A percentile compares a stretch with the other conserved stretches of the same genome.
These are phyloP conservation scores for Diplosoma virens DNA, from an alignment of 23 tunicate genomes.

Conservation along the genomic window DNA sequence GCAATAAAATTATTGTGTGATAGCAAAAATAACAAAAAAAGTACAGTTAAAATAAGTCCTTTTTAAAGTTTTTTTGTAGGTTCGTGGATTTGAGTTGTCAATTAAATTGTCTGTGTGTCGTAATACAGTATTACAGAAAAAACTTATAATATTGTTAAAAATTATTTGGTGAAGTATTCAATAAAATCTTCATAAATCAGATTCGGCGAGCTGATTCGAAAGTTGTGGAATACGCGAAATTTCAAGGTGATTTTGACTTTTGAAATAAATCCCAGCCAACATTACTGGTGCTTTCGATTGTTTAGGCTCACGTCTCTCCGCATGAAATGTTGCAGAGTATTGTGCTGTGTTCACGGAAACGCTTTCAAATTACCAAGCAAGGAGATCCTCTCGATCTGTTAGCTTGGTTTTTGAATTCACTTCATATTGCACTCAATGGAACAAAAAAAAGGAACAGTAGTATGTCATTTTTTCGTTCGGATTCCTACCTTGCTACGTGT, in stretches of 20 bases:
- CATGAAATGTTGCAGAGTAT: conserved; percentile 96
- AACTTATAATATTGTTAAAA: too few species aligned
- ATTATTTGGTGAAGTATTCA: too few species aligned
- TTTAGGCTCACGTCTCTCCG: conserved; percentile 91
- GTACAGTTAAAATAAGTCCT: too few species aligned
- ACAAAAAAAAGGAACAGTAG: conserved; percentile 71
- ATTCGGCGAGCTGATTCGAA: conserved; percentile 88
- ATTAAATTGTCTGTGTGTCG: too few species aligned
- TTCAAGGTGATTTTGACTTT: conserved; percentile 66
- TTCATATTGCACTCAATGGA: conserved; percentile 77
- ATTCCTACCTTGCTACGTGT: too few species aligned
- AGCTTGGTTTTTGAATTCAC: conserved; percentile 88
- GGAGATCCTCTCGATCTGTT: conserved; percentile 84
- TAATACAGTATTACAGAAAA: too few species aligned
- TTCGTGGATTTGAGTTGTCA: too few species aligned
- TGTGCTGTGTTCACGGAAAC: conserved; percentile 80
- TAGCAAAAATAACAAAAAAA: too few species aligned
- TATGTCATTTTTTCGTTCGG: conserved; percentile 18
- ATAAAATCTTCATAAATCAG: too few species aligned
- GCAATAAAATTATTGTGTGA: too few species aligned
- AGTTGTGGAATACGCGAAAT: conserved; percentile 90
- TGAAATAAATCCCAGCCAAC: too few species aligned
- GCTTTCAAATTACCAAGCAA: conserved; percentile 93
- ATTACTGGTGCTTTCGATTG: not conserved
- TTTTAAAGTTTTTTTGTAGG: too few species aligned